These are phyloP conservation scores for Leptinotarsa juncta DNA, from an alignment of 2,888 invertebrate genomes.

Conservation along the genomic window DNA sequence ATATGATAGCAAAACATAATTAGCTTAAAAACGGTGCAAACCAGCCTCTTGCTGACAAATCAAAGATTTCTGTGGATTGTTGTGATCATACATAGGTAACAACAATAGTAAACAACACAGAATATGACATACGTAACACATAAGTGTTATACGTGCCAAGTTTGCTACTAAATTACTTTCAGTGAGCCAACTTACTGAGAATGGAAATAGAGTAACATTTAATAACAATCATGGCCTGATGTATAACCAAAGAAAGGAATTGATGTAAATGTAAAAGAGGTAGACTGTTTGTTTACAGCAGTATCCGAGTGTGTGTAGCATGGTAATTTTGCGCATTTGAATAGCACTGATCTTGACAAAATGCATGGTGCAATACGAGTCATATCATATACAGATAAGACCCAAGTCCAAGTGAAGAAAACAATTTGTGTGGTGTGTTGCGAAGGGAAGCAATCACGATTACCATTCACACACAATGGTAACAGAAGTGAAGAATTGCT, in stretches of 20 bases:
- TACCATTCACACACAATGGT: conserved; percentile 45
- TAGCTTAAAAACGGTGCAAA: too few species aligned
- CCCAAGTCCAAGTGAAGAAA: neutral
- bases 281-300: neutral
- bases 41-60: too few species aligned
- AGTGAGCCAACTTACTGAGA: too few species aligned
- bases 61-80: too few species aligned
- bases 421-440: conserved; percentile 39
- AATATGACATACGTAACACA: too few species aligned
- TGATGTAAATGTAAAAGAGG: neutral
- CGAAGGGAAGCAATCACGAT: conserved; percentile 52
- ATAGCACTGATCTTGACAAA: conserved; percentile 3
- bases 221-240: too few species aligned
- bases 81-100: too few species aligned
- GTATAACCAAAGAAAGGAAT: too few species aligned
- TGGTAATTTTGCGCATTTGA: conserved; percentile 5
- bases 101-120: too few species aligned
- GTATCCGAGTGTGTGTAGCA: neutral
- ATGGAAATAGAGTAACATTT: neutral
- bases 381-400: neutral
- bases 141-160: too few species aligned
- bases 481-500: conserved; percentile 44
- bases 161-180: too few species aligned
- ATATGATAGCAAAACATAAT: too few species aligned
- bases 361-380: conserved; percentile 4